Evolutionary conservation across 2,113 vertebrate species (phyloP).

Genomic region (Smithornis capensis): DNA sequence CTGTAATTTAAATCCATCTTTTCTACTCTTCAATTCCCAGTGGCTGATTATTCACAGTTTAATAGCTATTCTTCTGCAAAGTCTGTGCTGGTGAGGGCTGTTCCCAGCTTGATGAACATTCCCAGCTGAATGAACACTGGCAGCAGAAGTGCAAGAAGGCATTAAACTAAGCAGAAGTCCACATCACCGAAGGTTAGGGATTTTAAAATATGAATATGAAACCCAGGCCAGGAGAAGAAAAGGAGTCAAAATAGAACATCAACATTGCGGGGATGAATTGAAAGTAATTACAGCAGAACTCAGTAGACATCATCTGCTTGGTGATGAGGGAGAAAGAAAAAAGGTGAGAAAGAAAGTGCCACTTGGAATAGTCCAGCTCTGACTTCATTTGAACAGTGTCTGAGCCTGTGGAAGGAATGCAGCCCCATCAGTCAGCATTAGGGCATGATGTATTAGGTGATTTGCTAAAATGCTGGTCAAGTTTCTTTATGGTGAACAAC

Average conservation of each 20-base stretch:
- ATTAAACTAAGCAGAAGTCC: background rate
- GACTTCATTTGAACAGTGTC: background rate
- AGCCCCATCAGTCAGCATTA: background rate
- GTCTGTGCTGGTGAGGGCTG: background rate
- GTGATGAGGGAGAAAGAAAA: background rate
- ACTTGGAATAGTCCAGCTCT: background rate
- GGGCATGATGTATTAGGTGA: background rate
- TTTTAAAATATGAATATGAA: background rate
- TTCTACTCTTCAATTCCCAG: background rate
- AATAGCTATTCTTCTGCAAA: background rate
- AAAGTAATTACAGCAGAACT: background rate
- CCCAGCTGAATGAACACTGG: background rate
- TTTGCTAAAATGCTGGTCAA: constrained; percentile 14
- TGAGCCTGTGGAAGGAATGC: background rate
- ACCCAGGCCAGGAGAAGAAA: background rate
- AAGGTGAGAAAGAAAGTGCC: background rate
- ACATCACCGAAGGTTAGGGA: background rate
- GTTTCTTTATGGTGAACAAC: background rate
- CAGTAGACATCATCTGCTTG: background rate
- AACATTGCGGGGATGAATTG: background rate
- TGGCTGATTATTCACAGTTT: background rate
- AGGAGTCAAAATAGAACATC: background rate
- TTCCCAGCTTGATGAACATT: background rate
- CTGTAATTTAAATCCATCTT: background rate
- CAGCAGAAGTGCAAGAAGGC: background rate